Percentiles rank a stretch among this genome's conserved stretches.
phyloP scores from a whole-genome alignment of 2,797 vertebrate genomes.

The Eidolon dupreanum region DNA sequence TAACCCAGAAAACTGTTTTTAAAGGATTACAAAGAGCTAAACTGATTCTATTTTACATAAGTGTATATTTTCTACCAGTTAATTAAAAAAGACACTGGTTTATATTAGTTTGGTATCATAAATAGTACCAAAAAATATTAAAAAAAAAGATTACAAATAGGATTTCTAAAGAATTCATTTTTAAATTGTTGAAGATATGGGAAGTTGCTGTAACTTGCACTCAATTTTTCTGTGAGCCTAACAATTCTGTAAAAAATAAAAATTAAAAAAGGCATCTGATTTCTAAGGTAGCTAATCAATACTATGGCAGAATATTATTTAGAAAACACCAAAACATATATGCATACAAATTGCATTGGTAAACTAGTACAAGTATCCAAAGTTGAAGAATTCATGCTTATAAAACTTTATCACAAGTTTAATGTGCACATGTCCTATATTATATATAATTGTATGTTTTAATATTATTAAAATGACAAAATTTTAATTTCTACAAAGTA shows the following conservation, averaged over 20 bases:
- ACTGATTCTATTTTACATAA: neutral
- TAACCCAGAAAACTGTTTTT: conserved; percentile 61
- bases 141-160: neutral
- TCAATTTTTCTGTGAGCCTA: neutral
- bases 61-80: neutral
- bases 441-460: neutral
- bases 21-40: conserved; percentile 7
- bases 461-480: neutral
- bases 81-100: neutral
- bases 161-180: neutral
- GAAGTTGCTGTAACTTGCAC: neutral
- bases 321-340: neutral
- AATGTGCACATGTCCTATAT: neutral
- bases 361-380: neutral
- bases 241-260: no score
- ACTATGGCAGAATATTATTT: neutral
- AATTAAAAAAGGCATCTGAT: neutral
- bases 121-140: neutral
- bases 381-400: neutral
- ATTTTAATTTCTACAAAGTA: neutral
- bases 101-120: neutral
- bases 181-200: neutral
- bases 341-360: neutral
- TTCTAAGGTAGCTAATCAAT: neutral
- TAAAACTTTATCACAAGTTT: neutral